Conservation (phyloP, 2,797 vertebrate species). For the Pantherophis vulpinus region DNA sequence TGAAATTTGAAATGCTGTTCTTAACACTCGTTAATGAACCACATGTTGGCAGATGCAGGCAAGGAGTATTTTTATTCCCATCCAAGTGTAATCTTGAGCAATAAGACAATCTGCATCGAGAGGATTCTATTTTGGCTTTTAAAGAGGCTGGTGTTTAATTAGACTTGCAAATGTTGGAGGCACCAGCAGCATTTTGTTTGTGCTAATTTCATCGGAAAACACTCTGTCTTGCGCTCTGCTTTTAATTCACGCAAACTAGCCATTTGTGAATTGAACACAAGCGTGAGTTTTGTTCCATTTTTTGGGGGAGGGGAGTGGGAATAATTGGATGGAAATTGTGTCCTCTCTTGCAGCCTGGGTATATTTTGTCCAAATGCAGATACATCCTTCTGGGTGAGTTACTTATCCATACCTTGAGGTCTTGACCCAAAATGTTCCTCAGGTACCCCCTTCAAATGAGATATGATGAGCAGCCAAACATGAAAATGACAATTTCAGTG, state of each 20-base stretch:
- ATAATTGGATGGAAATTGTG: background rate
- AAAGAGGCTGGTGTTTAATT: conserved; percentile 14
- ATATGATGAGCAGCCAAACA: background rate
- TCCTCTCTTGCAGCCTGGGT: background rate
- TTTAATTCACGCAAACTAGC: conserved; percentile 10
- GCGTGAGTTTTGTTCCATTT: background rate
- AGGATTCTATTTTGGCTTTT: conserved; percentile 59
- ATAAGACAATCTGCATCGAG: conserved; percentile 52
- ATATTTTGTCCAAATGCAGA: background rate
- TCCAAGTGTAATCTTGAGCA: conserved; percentile 64
- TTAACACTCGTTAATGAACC: conserved; percentile 43
- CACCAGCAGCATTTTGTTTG: conserved; percentile 11
- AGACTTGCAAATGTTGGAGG: conserved; percentile 10
- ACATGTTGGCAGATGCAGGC: conserved; percentile 52
- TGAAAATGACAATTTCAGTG: background rate
- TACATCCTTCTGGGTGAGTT: background rate
- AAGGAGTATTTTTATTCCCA: conserved; percentile 64
- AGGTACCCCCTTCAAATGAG: background rate
- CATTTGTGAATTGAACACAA: conserved; percentile 19
- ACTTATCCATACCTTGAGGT: background rate
- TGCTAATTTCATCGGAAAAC: background rate
- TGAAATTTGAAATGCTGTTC: conserved; percentile 5
- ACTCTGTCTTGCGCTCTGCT: background rate
- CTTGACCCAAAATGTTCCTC: background rate
- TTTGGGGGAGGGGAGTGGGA: background rate